phyloP scores from a whole-genome alignment of 2,113 vertebrate genomes.

The Typhlomys cinereus region DNA sequence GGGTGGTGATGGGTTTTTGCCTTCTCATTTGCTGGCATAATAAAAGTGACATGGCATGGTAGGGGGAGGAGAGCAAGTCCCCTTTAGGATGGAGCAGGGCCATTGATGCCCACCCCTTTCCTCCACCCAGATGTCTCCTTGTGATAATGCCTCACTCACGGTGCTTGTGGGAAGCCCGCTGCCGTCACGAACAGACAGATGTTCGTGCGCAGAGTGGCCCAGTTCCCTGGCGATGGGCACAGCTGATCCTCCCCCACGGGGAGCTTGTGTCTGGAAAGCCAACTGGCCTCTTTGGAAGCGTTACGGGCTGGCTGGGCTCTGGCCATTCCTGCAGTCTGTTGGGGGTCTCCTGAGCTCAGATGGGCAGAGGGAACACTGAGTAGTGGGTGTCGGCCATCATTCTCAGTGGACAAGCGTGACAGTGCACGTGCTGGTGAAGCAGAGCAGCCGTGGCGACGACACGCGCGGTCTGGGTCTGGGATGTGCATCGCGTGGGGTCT shows the following conservation, averaged over 20 bases:
- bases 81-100: conserved; percentile 63
- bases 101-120: conserved; percentile 29
- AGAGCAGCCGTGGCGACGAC: not conserved
- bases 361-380: not conserved
- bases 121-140: conserved; percentile 12
- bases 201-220: not conserved
- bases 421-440: not conserved
- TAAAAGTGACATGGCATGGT: conserved; percentile 72
- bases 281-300: not conserved
- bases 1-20: conserved; percentile 78
- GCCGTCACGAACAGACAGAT: not conserved
- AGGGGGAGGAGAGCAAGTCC: conserved; percentile 65
- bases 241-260: not conserved
- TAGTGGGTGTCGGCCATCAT: not conserved
- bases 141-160: not conserved
- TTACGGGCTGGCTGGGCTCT: not conserved
- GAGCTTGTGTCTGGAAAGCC: not conserved
- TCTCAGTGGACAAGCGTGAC: not conserved
- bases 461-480: rapidly evolving
- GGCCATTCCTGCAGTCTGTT: not conserved
- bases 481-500: not conserved
- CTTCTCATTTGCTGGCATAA: conserved; percentile 77
- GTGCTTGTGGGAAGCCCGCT: not conserved
- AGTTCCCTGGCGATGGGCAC: not conserved
- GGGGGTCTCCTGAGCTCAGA: conserved; percentile 2